Evolutionary conservation across 2,888 invertebrate species (phyloP).

Genomic region (Polydrusus pterygomalis): DNA sequence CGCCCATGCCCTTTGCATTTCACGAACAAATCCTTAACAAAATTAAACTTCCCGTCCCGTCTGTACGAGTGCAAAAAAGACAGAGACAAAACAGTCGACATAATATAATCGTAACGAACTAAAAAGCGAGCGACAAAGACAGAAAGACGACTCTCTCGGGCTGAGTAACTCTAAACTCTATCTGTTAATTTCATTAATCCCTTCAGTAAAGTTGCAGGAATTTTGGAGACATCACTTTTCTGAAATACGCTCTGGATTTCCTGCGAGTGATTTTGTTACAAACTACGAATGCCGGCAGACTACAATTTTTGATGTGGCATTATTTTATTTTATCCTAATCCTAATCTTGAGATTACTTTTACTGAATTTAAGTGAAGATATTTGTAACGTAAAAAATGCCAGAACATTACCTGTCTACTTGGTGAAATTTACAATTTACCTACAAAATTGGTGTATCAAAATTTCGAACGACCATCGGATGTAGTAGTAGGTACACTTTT

Average conservation of each 20-base stretch:
- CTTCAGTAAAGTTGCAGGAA: slow-evolving; percentile 56
- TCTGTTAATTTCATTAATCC: slow-evolving; percentile 71
- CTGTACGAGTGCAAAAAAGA: slow-evolving; percentile 46
- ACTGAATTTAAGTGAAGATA: not conserved
- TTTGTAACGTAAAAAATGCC: too few relatives aligned
- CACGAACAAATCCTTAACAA: slow-evolving; percentile 53
- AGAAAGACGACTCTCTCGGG: slow-evolving; percentile 49
- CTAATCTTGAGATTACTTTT: too few relatives aligned
- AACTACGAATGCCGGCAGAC: slow-evolving; percentile 18
- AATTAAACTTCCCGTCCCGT: slow-evolving; percentile 52
- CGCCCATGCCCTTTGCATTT: slow-evolving; percentile 33
- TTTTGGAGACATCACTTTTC: slow-evolving; percentile 54
- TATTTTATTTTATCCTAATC: not conserved
- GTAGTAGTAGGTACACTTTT: too few relatives aligned
- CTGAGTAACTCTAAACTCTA: slow-evolving; percentile 57
- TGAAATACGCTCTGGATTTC: slow-evolving; percentile 51
- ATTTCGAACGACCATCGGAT: too few relatives aligned
- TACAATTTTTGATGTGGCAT: not conserved
- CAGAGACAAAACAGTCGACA: slow-evolving; percentile 17
- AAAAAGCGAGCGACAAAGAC: slow-evolving; percentile 25
- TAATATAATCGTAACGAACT: not conserved
- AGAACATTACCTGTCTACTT: too few relatives aligned
- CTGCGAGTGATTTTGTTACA: slow-evolving; percentile 51
- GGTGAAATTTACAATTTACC: too few relatives aligned
- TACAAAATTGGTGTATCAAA: too few relatives aligned